phyloP scores from a whole-genome alignment of 2,888 invertebrate species.

The Limulus polyphemus region DNA sequence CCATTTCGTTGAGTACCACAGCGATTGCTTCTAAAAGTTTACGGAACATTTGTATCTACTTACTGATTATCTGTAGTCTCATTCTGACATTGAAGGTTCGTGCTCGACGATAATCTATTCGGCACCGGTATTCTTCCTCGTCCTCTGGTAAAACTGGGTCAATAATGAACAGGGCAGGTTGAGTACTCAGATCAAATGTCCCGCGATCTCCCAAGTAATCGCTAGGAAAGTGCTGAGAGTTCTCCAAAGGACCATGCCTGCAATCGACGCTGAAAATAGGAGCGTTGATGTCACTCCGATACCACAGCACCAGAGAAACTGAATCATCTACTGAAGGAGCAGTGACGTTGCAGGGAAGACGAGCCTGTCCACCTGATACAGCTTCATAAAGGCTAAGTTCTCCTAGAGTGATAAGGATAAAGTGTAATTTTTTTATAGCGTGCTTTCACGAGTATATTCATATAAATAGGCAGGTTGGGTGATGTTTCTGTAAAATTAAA shows the following conservation, averaged over 20 bases:
- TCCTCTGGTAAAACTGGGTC: constrained; percentile 19
- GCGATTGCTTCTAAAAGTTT: no score
- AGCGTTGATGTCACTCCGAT: constrained; percentile 19
- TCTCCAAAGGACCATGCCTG: constrained; percentile 17
- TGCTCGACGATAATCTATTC: constrained; percentile 19
- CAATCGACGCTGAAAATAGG: constrained; percentile 22
- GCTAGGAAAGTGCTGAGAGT: constrained; percentile 20
- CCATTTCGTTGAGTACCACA: no score
- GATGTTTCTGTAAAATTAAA: no score
- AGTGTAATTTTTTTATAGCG: no score
- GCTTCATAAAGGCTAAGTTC: constrained; percentile 7
- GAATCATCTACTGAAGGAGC: constrained; percentile 12
- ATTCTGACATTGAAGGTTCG: constrained; percentile 18
- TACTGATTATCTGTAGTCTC: constrained; percentile 18
- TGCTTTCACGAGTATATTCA: no score
- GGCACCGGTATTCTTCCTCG: constrained; percentile 16
- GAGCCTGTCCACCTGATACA: constrained; percentile 13
- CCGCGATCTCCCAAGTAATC: constrained; percentile 11
- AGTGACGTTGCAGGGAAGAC: constrained; percentile 21
- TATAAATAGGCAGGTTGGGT: no score
- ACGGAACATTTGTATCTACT: constrained; percentile 5
- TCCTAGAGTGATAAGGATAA: no score
- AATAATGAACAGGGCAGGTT: constrained; percentile 13
- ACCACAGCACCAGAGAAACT: constrained; percentile 21
- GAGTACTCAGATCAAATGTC: constrained; percentile 15